phyloP scores from a whole-genome alignment of 1,140 invertebrate genomes.

The Berghia stephanieae region DNA sequence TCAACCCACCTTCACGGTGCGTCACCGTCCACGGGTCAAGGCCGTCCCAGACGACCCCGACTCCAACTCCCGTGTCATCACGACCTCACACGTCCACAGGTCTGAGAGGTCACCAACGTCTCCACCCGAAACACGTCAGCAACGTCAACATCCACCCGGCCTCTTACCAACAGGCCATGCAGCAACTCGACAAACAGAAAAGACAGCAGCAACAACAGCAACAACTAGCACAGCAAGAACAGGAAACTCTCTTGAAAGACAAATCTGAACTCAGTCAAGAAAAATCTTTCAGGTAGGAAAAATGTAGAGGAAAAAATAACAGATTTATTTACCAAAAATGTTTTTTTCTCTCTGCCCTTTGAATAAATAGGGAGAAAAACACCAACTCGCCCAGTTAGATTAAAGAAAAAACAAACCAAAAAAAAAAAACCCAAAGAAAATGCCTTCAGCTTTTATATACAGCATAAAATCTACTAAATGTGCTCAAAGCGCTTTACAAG shows the following conservation, averaged over 20 bases:
- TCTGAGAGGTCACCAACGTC: too few relatives aligned
- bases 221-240: constrained; percentile 27
- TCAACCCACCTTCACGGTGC: neutral
- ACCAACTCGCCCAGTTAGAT: too few relatives aligned
- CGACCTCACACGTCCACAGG: constrained; percentile 29
- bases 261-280: constrained; percentile 49
- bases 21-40: neutral
- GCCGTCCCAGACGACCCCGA: neutral
- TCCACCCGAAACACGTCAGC: too few relatives aligned
- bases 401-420: too few relatives aligned
- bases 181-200: constrained; percentile 4
- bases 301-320: neutral
- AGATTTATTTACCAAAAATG: neutral
- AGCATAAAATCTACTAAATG: neutral
- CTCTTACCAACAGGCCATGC: neutral
- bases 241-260: neutral
- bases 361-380: too few relatives aligned
- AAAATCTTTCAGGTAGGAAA: constrained; percentile 52
- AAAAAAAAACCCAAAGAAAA: neutral
- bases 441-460: neutral
- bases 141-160: too few relatives aligned
- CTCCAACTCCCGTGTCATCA: constrained; percentile 17
- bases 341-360: too few relatives aligned
- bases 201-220: constrained; percentile 43
- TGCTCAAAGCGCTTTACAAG: too few relatives aligned